These are phyloP conservation scores for Callocephalon fimbriatum DNA, from an alignment of 2,113 vertebrate species.

Conservation along the genomic window DNA sequence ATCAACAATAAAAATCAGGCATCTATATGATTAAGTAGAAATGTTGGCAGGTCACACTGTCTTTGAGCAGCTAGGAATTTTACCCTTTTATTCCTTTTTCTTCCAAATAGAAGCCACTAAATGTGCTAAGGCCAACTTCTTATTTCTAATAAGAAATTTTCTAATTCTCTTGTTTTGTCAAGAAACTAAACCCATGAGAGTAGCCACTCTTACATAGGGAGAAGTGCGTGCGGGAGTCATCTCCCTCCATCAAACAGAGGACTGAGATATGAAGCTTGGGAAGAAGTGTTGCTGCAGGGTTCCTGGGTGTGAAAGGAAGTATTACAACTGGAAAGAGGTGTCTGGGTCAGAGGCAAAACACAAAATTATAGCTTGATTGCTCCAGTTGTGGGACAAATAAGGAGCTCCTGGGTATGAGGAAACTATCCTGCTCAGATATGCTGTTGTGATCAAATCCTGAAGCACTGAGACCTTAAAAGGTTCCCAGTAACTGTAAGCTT, in stretches of 20 bases:
- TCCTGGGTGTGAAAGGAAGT: not conserved
- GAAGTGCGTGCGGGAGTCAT: rapidly evolving
- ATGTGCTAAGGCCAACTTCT: not conserved
- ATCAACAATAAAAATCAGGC: not conserved
- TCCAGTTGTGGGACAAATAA: not conserved
- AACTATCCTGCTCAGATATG: not conserved
- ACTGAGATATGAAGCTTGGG: not conserved
- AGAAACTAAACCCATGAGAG: not conserved
- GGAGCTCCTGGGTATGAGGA: not conserved
- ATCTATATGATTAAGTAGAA: not conserved
- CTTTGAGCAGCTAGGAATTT: not conserved
- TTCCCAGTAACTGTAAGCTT: not conserved
- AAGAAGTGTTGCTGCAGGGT: not conserved
- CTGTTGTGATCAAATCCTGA: not conserved
- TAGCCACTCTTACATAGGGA: not conserved
- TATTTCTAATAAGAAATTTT: not conserved
- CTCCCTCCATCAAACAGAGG: not conserved
- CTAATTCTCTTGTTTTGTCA: not conserved
- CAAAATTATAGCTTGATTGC: not conserved
- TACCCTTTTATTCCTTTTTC: not conserved
- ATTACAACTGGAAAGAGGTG: not conserved
- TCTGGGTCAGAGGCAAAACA: not conserved
- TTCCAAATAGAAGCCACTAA: not conserved
- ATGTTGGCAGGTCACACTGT: not conserved
- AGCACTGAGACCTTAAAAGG: not conserved